Evolutionary conservation across 2,888 invertebrate species (phyloP), one percentile per base, ranked within the genome.

Genomic region (Ramazzottius varieornatus): DNA sequence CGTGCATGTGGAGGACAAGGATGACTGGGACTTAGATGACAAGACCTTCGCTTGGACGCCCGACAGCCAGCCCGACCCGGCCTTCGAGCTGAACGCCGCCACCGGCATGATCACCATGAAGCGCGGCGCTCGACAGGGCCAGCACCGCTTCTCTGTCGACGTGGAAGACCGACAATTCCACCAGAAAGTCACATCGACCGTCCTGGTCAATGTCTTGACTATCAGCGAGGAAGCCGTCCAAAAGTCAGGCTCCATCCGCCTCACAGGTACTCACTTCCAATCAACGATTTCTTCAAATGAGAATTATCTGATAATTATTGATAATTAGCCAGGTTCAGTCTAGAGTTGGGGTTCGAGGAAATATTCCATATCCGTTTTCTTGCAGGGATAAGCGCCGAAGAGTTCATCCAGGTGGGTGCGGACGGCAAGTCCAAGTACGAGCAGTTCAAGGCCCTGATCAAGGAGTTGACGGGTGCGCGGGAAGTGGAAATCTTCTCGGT

Each of bases 1-100:
- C 68, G 96, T 96, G 4, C 94, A 93, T 76, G 94, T 96, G 0
- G 89, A 90, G 73, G 98, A 98, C 78, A 79, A 88, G 69, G 98
- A 98, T 76, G 98, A 98, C 75, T 98, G 96, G 96, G 98, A 98
- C 78, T 79, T 93, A 69, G 88, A 88, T 0, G 94, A 96, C 75
- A 98, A 98, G 77, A 90, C 88, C 72, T 98, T 93, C 80, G 89
- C 88, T 74, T 92, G 91, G 89, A 89, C 89, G 73, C 83, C 83
- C 63, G 80, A 83, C 65, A 87, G 88, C 73, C 70, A 72, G 2
- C 81, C 83, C 69, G 88, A 90, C 79, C 84, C 86, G 1, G 83
- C 84, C 70, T 92, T 92, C 75, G 86, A 85, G 68, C 78, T 94
- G 33, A 86, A 92, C 74, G 86, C 87, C 75, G 87, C 89, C 73